A percentile compares a stretch with the other conserved stretches of the same genome.
Conservation (phyloP, 92 coral and sea anemone species). For the Hydrozoanthus gracilis region DNA sequence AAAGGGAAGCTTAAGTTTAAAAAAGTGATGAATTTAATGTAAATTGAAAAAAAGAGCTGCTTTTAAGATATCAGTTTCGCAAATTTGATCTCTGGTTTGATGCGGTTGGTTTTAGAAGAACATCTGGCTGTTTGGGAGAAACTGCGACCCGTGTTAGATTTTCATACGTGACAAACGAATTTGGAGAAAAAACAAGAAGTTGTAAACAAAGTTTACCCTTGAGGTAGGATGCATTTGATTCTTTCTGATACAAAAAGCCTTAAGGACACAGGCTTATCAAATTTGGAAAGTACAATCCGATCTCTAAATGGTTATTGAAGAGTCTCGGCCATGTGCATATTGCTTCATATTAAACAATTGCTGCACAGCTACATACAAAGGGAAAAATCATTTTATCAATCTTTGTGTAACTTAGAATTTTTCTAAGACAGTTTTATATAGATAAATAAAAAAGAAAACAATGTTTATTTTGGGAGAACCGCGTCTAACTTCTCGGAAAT, state of each 20-base stretch:
- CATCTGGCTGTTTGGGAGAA: constrained; percentile 40
- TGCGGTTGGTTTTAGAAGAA: constrained; percentile 7
- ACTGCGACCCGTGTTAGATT: background rate
- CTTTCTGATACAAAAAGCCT: constrained; percentile 45
- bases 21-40: constrained; percentile 23
- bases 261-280: constrained; percentile 11
- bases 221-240: constrained; percentile 17
- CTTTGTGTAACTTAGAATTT: constrained; percentile 19
- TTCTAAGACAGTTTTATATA: constrained; percentile 40
- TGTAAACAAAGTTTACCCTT: constrained; percentile 13
- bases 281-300: constrained; percentile 7
- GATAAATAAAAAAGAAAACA: constrained; percentile 14
- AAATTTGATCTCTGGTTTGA: constrained; percentile 29
- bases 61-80: constrained; percentile 47
- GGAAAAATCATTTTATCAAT: constrained; percentile 10
- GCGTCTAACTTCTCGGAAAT: constrained; percentile 26
- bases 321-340: background rate
- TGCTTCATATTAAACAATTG: background rate
- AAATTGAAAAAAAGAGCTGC: constrained; percentile 32
- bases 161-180: background rate
- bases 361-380: constrained; percentile 7
- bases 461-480: constrained; percentile 9
- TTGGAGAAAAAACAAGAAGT: background rate
- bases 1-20: background rate
- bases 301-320: constrained; percentile 4